Evolutionary conservation across 1,140 invertebrate genomes (phyloP), one percentile per base, ranked within the genome.

Genomic region (Dryas iulia): DNA sequence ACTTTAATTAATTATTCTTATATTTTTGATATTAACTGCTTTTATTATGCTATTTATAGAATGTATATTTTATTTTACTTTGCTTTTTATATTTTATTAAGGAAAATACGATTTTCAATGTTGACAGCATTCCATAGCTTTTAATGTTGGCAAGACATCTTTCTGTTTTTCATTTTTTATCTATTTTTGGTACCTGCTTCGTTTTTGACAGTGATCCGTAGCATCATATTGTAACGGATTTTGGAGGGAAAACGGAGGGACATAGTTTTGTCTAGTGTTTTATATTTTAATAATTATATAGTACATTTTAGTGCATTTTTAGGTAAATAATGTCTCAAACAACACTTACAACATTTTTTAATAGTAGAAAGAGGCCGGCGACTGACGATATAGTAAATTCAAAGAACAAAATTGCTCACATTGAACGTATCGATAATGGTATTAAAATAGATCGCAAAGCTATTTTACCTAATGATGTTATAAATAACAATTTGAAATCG

Each of bases 291-390:
- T 35, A n/a, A 52, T 18, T 28, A 10, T 52, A 21, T n/a, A n/a
- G n/a, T 23, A n/a, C 18, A 53, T n/a, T 56, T 35, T 54, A 33
- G 35, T 39, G 14, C 23, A 60, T 60, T 25, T 18, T 64, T 53
- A 23, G 18, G 4, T 26, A 28, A 23, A 79, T 39, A 18, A 96
- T 96, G 95, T 94, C 95, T 63, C 95, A 96, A 86, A 94, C 94
- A 71, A 95, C 94, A 39, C 93, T 96, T 66, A 94, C 94, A 67
- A 92, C 93, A 73, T 96, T 93, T 88, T 96, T 95, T 86, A 94
- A 93, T 84, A 94, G 94, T 72, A 93, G 95, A 79, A 96, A 96
- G 86, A 93, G 95, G 70, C 92, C 93, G 57, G 95, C 94, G 12
- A 82, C 88, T n/a, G 95, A 95, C 56, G 95, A 96, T 74, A 85